Percentiles rank a stretch among this genome's conserved stretches.
Conservation (phyloP, 2,113 vertebrate species). For the Pollachius pollachius region DNA sequence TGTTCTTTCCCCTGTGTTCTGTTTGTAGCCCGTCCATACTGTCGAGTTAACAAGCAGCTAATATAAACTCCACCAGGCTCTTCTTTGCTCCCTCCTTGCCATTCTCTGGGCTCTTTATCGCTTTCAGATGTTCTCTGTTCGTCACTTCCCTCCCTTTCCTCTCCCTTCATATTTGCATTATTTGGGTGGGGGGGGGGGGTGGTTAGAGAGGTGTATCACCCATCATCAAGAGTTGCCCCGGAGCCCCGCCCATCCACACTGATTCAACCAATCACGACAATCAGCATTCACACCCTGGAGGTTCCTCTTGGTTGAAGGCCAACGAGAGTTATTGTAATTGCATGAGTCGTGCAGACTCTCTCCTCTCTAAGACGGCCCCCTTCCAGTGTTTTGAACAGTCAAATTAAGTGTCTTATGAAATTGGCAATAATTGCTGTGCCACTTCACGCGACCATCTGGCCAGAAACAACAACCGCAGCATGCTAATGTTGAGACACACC, state of each 20-base stretch:
- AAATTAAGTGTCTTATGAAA: too few relatives aligned
- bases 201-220: too few relatives aligned
- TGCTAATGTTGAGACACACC: too few relatives aligned
- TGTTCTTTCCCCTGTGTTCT: constrained; percentile 61
- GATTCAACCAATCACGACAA: background rate
- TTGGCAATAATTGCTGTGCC: too few relatives aligned
- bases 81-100: constrained; percentile 3
- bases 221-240: too few relatives aligned
- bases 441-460: too few relatives aligned
- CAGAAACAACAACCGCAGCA: too few relatives aligned
- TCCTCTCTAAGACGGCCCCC: too few relatives aligned
- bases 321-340: too few relatives aligned
- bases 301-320: background rate
- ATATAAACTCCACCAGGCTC: constrained; percentile 52
- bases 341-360: background rate
- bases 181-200: background rate
- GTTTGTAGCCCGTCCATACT: constrained; percentile 51
- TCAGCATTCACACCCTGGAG: background rate
- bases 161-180: background rate
- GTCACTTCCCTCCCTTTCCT: background rate
- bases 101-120: background rate
- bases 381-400: too few relatives aligned
- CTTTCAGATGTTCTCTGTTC: background rate
- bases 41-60: constrained; percentile 59
- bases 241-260: too few relatives aligned